These are phyloP conservation scores for Elanus axillaris DNA, from an alignment of 2,113 vertebrate genomes.

Conservation along the genomic window DNA sequence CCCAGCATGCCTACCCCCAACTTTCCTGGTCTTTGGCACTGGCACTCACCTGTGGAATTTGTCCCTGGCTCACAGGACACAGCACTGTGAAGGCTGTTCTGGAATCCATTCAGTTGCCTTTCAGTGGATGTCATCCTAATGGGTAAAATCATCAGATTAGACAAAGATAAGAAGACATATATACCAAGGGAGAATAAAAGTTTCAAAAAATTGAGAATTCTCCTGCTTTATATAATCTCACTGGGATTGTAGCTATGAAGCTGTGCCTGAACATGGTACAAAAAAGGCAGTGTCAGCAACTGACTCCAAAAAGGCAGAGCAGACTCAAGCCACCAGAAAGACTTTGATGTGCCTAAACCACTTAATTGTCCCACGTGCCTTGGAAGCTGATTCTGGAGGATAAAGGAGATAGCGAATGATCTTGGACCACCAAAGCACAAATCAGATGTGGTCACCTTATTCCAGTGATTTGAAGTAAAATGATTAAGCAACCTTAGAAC, in stretches of 20 bases:
- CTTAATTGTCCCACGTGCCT: not conserved
- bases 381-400: not conserved
- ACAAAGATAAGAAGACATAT: not conserved
- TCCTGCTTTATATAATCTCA: not conserved
- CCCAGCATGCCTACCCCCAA: not conserved
- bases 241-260: not conserved
- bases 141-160: constrained; percentile 57
- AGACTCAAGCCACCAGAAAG: not conserved
- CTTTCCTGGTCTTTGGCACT: not conserved
- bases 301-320: not conserved
- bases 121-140: constrained; percentile 60
- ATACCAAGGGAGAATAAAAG: not conserved
- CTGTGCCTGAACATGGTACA: not conserved
- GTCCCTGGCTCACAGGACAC: constrained; percentile 45
- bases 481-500: not conserved
- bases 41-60: constrained; percentile 69
- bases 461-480: not conserved
- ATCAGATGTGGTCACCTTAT: not conserved
- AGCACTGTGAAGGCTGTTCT: constrained; percentile 54
- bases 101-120: constrained; percentile 63
- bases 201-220: not conserved
- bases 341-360: not conserved
- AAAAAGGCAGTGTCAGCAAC: not conserved
- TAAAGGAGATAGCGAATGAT: not conserved
- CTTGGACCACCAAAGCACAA: not conserved